Evolutionary conservation across 35 echinoderm and acorn worm species (phyloP).

Genomic region (Ophiothrix spiculata): DNA sequence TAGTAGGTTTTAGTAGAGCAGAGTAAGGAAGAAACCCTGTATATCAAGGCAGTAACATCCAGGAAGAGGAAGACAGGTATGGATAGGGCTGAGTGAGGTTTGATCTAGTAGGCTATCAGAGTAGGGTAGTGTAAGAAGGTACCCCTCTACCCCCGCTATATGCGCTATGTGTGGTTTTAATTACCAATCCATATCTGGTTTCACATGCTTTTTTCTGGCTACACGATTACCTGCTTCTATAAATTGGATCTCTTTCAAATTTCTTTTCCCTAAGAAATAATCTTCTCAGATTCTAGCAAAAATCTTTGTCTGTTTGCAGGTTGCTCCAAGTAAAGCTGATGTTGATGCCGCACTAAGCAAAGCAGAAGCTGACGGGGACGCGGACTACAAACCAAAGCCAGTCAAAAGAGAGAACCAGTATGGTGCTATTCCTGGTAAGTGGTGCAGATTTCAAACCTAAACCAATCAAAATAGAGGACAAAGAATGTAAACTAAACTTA

Average conservation of each 20-base stretch:
- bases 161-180: background rate
- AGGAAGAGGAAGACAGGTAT: no score
- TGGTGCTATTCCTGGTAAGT: conserved; percentile 71
- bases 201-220: background rate
- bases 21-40: no score
- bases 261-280: background rate
- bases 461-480: conserved; percentile 54
- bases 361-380: conserved; percentile 57
- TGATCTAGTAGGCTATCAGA: no score
- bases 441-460: conserved; percentile 78
- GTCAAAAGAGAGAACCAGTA: conserved; percentile 71
- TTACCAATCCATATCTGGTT: background rate
- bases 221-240: background rate
- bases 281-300: background rate
- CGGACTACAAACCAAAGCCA: conserved; percentile 72
- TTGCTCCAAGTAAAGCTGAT: conserved; percentile 12
- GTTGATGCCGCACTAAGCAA: conserved; percentile 29
- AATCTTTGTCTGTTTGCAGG: conserved; percentile 5
- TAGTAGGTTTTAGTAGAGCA: no score
- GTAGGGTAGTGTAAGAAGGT: no score
- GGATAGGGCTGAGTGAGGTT: no score
- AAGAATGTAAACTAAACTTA: conserved; percentile 54
- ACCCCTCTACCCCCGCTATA: background rate
- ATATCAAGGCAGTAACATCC: no score
- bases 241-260: background rate